These are phyloP conservation scores for Papilio polytes DNA, from an alignment of 1,140 invertebrate genomes.

Conservation along the genomic window DNA sequence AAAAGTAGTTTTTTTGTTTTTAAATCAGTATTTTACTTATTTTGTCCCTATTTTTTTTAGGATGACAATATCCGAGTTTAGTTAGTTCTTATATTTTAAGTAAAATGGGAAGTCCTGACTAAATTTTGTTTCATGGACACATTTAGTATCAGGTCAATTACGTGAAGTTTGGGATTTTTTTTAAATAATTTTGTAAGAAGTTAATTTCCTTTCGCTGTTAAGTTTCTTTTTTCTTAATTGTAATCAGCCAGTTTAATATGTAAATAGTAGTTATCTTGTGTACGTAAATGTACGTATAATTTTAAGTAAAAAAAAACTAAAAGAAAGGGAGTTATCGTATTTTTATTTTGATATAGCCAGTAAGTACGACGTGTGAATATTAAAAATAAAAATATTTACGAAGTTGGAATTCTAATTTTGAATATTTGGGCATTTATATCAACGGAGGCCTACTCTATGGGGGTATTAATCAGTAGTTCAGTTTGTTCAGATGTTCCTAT, in stretches of 20 bases:
- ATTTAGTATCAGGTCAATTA: neutral
- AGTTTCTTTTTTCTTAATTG: neutral
- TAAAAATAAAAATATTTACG: neutral
- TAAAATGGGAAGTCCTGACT: neutral
- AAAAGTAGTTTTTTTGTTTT: no score
- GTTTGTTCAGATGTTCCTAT: slow-evolving; percentile 1
- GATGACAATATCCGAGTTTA: no score
- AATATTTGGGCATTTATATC: neutral
- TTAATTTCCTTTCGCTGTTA: slow-evolving; percentile 13
- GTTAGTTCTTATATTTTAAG: no score
- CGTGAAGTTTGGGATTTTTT: neutral
- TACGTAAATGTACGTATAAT: neutral
- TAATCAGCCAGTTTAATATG: neutral
- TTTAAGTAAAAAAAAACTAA: neutral
- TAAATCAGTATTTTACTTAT: no score
- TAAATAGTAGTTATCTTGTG: neutral
- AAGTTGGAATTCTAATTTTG: neutral
- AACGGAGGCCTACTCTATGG: neutral
- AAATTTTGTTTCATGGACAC: neutral
- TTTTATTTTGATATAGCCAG: neutral
- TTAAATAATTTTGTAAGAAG: neutral
- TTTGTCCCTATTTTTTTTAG: no score
- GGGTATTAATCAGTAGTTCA: neutral
- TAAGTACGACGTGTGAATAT: neutral
- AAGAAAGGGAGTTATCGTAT: neutral